Evolutionary conservation across 1,140 invertebrate genomes (phyloP), one percentile per base, ranked within the genome.

Genomic region (Ericerus pela): DNA sequence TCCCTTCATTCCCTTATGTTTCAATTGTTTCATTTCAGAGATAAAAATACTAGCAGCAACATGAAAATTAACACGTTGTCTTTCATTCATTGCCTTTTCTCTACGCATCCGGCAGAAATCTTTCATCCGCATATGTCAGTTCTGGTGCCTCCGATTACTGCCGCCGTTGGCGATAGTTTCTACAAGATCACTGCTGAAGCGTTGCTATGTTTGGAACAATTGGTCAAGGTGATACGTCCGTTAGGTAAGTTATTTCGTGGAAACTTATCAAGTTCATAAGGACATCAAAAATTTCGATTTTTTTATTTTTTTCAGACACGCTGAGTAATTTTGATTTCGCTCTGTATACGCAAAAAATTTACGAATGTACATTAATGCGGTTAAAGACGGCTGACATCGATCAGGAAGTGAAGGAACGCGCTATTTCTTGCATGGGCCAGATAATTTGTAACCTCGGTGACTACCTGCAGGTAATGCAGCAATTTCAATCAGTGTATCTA

Each of bases 161-260:
- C 80, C 47, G 85, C 90, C 33, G 91, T 96, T 12, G 79, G 82
- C 29, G 95, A 99, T 78, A 81, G 83, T 33, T 99, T 99, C 73
- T 99, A 99, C 72, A 98, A 99, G 73, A 96, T 98, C 38, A 93
- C 92, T 4, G 92, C 94, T 0, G 92, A 96, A 72, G 91, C 91
- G 1, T 70, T 99, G 18, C 70, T 92, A 11, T 92, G 96, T 27
- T 74, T 96, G 53, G 92, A 98, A 66, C 87, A 94, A 58, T 74
- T 98, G 37, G 90, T 97, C 4, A 91, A 90, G 73, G 91, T 97
- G 8, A 88, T 97, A 60, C 75, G 92, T 55, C 92, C 92, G 0
- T 72, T 92, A 38, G 85, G 85, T 80, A 65, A 71, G 71, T 53
- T 14, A 1, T 51, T 20, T 24, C 16, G 22, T 18, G 20, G 38